These are phyloP conservation scores for Boloria selene DNA, from an alignment of 2,888 invertebrate genomes.

Conservation along the genomic window DNA sequence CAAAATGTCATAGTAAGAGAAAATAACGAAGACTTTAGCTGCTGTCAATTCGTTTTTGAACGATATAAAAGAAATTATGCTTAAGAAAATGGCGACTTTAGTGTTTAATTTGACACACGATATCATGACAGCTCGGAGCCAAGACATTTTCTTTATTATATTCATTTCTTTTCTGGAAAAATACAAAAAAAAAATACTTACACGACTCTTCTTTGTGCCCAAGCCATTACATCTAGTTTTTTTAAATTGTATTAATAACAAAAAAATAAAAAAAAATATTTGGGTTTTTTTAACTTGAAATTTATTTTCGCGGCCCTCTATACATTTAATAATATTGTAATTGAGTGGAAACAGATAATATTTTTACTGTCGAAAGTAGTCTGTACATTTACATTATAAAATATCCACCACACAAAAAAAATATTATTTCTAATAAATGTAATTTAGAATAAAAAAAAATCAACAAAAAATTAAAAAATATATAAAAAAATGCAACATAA, in stretches of 20 bases:
- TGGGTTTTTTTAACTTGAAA: no score
- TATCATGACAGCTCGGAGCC: conserved; percentile 86
- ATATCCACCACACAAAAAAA: no score
- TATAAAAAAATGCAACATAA: no score
- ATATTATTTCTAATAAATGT: not conserved
- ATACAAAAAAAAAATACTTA: conserved; percentile 13
- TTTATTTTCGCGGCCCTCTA: no score
- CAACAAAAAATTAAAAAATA: not conserved
- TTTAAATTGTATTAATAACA: no score
- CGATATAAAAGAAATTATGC: conserved; percentile 86
- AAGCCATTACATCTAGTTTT: no score
- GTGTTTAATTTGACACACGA: conserved; percentile 90
- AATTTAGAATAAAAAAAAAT: not conserved
- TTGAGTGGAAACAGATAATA: no score
- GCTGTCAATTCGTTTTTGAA: conserved; percentile 86
- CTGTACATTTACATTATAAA: no score
- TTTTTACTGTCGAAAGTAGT: no score
- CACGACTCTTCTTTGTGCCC: no score
- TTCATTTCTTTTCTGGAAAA: conserved; percentile 84
- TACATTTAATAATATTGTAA: no score
- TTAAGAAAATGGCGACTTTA: conserved; percentile 89
- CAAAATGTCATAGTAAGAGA: conserved; percentile 90
- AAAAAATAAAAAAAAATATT: no score
- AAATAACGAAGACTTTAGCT: conserved; percentile 89
- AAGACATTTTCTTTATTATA: conserved; percentile 85